A percentile compares a stretch with the other conserved stretches of the same genome.
Evolutionary conservation across 2,797 vertebrate genomes (phyloP).

Genomic region (Nasua narica): DNA sequence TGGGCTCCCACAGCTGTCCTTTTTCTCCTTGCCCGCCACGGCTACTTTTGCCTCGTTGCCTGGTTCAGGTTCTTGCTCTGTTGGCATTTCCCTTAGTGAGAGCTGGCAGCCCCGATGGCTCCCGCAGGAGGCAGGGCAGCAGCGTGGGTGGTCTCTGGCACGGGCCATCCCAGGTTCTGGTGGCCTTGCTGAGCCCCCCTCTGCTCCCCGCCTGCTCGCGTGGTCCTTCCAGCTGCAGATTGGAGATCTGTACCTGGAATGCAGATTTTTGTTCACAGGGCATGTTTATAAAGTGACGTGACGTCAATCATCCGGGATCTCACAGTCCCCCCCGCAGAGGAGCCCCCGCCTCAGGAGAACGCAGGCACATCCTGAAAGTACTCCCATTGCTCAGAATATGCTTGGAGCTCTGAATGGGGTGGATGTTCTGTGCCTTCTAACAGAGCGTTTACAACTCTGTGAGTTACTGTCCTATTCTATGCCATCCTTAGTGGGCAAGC

Average conservation of each 20-base stretch:
- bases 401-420: neutral
- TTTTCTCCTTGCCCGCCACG: neutral
- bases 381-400: neutral
- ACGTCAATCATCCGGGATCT: neutral
- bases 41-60: neutral
- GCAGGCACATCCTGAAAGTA: neutral
- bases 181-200: neutral
- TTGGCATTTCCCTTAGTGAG: neutral
- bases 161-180: neutral
- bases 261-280: neutral
- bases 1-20: neutral
- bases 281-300: neutral
- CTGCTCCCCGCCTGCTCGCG: no score
- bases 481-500: neutral
- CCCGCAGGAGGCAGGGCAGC: neutral
- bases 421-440: neutral
- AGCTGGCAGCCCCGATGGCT: neutral
- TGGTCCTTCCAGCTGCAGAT: neutral
- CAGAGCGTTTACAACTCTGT: neutral
- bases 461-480: neutral
- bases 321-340: neutral
- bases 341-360: neutral
- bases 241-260: neutral
- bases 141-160: fast-evolving
- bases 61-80: neutral